Percentiles rank a stretch among this genome's conserved stretches.
Conservation (phyloP, 2,888 invertebrate species). For the Lissocephala sabroskyi region DNA sequence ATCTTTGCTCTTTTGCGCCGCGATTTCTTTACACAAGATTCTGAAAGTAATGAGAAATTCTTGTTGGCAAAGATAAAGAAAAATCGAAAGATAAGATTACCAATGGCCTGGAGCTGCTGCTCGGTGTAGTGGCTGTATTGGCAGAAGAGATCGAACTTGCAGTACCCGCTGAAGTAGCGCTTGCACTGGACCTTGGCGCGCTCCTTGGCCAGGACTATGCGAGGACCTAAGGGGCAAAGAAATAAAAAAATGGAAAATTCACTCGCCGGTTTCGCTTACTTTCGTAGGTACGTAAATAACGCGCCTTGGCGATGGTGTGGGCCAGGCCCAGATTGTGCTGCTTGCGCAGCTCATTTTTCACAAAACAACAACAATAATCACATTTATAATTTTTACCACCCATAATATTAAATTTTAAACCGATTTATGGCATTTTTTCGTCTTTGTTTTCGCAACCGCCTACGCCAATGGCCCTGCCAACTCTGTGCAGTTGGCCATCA, state of each 20-base stretch:
- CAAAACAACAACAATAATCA: constrained; percentile 69
- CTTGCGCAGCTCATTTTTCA: constrained; percentile 69
- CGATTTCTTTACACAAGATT: constrained; percentile 10
- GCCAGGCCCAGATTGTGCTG: constrained; percentile 63
- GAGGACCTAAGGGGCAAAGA: constrained; percentile 40
- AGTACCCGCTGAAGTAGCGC: constrained; percentile 52
- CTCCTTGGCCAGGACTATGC: constrained; percentile 43
- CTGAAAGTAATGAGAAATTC: constrained; percentile 21
- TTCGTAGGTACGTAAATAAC: constrained; percentile 53
- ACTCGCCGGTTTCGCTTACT: constrained; percentile 21
- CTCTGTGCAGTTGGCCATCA: not conserved
- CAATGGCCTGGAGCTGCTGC: constrained; percentile 51
- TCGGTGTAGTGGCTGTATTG: constrained; percentile 61
- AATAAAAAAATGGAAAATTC: not conserved
- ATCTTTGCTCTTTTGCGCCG: no score
- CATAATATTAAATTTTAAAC: constrained; percentile 32
- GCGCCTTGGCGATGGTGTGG: constrained; percentile 64
- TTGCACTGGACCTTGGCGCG: constrained; percentile 47
- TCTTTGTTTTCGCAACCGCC: not conserved
- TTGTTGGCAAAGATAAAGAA: no score
- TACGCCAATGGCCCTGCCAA: constrained; percentile 12
- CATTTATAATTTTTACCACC: constrained; percentile 71
- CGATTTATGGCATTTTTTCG: no score
- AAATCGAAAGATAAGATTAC: no score
- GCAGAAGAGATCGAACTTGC: constrained; percentile 65